Conservation (phyloP, 2,113 vertebrate genomes). For the Chloroceryle aenea region DNA sequence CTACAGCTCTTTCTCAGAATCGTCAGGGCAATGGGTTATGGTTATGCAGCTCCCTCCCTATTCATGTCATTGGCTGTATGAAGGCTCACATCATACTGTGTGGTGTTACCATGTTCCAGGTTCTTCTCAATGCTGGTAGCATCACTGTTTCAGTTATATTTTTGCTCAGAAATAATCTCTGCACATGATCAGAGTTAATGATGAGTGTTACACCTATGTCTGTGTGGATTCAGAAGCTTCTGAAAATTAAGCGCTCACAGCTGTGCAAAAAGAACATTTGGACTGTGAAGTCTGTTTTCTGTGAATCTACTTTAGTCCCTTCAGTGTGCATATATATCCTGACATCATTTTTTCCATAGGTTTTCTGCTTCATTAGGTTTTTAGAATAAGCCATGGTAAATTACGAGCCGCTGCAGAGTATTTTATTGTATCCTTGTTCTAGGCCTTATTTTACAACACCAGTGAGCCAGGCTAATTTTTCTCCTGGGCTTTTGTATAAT, state of each 20-base stretch:
- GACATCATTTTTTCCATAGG: not conserved
- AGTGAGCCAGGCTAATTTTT: not conserved
- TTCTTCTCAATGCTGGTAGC: not conserved
- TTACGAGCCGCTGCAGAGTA: not conserved
- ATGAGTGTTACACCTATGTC: not conserved
- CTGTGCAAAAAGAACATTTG: not conserved
- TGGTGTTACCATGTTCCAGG: rapidly evolving
- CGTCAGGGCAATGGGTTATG: not conserved
- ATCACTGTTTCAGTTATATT: not conserved
- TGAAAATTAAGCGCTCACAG: not conserved
- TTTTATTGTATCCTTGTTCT: not conserved
- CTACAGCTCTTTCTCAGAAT: not conserved
- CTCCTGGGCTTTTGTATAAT: not conserved
- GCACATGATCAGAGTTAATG: not conserved
- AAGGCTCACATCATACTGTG: rapidly evolving
- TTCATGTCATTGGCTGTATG: not conserved
- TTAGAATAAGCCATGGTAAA: slow-evolving; percentile 4
- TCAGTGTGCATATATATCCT: not conserved
- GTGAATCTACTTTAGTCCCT: not conserved
- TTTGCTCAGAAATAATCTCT: not conserved
- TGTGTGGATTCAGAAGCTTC: not conserved
- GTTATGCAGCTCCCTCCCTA: not conserved
- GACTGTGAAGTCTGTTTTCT: not conserved
- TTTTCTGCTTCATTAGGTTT: not conserved
- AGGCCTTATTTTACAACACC: not conserved